These are phyloP conservation scores for Halcyon smyrnensis DNA, from an alignment of 2,797 vertebrate species.

Conservation along the genomic window DNA sequence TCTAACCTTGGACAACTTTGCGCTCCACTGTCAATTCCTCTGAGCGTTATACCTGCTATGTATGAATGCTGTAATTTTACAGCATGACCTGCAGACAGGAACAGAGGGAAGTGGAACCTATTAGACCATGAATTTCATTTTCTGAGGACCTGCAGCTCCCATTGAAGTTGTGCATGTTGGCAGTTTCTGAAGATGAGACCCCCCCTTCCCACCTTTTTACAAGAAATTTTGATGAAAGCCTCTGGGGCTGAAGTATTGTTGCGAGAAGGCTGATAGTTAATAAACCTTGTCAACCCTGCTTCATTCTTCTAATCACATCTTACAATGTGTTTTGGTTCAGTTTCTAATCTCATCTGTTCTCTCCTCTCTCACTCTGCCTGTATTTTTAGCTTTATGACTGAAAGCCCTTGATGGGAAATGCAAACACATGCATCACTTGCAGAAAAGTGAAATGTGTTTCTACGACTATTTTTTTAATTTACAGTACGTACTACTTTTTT, in stretches of 20 bases:
- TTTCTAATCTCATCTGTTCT: conserved; percentile 2
- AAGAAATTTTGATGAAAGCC: conserved; percentile 27
- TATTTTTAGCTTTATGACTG: conserved; percentile 24
- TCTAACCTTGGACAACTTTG: background rate
- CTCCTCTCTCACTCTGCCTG: background rate
- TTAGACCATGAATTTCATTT: conserved; percentile 53
- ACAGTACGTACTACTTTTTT: background rate
- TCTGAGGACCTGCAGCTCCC: background rate
- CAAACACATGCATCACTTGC: background rate
- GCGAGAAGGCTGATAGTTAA: conserved; percentile 23
- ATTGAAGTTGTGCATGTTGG: background rate
- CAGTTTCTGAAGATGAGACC: background rate
- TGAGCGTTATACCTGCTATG: conserved; percentile 46
- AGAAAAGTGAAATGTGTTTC: conserved; percentile 14
- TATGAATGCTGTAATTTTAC: conserved; percentile 63
- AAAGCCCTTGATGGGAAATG: conserved; percentile 16
- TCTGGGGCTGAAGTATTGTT: background rate
- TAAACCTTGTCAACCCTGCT: conserved; percentile 13
- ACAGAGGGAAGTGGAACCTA: conserved; percentile 30
- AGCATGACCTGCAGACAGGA: conserved; percentile 29
- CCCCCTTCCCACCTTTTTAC: background rate
- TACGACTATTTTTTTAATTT: background rate
- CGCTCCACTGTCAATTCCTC: conserved; percentile 21
- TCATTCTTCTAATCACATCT: conserved; percentile 18
- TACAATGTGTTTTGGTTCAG: conserved; percentile 12